phyloP scores from a whole-genome alignment of 2,113 vertebrate species.

The Platysternon megacephalum region DNA sequence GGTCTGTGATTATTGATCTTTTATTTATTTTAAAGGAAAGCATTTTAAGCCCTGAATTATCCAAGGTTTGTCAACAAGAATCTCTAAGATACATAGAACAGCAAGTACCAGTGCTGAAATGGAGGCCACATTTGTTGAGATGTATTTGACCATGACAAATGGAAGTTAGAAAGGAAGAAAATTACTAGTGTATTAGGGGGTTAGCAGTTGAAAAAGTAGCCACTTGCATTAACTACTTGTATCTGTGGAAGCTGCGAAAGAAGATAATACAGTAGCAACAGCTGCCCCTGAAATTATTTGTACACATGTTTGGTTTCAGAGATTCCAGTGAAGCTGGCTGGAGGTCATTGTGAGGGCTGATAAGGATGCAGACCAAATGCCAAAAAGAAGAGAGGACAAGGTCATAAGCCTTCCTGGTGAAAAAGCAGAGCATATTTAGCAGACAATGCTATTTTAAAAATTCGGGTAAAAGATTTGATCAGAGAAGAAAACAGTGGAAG shows the following conservation, averaged over 20 bases:
- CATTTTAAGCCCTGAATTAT: rapidly evolving
- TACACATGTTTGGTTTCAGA: slow-evolving; percentile 57
- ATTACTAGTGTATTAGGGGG: background rate
- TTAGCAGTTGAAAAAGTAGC: background rate
- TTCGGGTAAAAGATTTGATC: slow-evolving; percentile 49
- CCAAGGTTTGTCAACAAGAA: rapidly evolving
- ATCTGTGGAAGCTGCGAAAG: slow-evolving; percentile 26
- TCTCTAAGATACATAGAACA: background rate
- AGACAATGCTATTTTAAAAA: slow-evolving; percentile 27
- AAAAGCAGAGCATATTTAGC: slow-evolving; percentile 29
- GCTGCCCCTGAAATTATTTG: slow-evolving; percentile 72
- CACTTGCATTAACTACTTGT: background rate
- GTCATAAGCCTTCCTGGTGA: slow-evolving; percentile 64
- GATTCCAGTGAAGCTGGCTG: slow-evolving; percentile 67
- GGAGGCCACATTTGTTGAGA: background rate
- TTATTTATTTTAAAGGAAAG: background rate
- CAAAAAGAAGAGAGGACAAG: slow-evolving; percentile 67
- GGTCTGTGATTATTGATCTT: background rate
- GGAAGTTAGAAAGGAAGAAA: background rate
- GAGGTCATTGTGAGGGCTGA: slow-evolving; percentile 76
- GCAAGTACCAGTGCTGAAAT: background rate
- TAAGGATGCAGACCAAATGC: slow-evolving; percentile 66
- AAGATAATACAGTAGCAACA: slow-evolving; percentile 73
- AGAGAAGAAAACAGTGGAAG: background rate
- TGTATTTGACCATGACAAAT: background rate